phyloP scores from a whole-genome alignment of 2,797 vertebrate genomes.

The Gobio occitaniae region DNA sequence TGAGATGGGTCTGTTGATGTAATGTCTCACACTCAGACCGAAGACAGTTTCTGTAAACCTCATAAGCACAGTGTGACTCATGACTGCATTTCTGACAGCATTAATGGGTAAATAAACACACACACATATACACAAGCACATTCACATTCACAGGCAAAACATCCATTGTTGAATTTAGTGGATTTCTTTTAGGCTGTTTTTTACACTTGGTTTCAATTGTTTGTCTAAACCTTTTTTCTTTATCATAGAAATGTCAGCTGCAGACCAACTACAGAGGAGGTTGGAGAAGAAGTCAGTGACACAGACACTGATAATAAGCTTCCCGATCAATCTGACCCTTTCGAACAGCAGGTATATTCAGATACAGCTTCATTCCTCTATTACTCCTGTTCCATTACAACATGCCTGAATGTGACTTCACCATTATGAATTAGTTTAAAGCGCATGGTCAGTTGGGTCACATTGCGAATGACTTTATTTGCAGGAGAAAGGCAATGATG shows the following conservation, averaged over 20 bases:
- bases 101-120: constrained; percentile 40
- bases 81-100: constrained; percentile 39
- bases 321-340: constrained; percentile 32
- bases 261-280: constrained; percentile 4
- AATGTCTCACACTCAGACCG: constrained; percentile 70
- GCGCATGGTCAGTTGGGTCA: background rate
- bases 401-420: constrained; percentile 1
- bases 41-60: constrained; percentile 45
- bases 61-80: constrained; percentile 20
- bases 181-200: background rate
- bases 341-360: constrained; percentile 45
- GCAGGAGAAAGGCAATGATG: constrained; percentile 59
- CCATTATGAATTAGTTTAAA: background rate
- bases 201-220: background rate
- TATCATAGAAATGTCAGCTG: background rate
- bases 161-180: background rate
- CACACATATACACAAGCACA: constrained; percentile 11
- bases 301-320: constrained; percentile 21
- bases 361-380: background rate
- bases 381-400: background rate
- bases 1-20: constrained; percentile 28
- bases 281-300: constrained; percentile 24
- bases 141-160: constrained; percentile 15
- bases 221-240: background rate
- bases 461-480: constrained; percentile 23